Conservation (phyloP, 2,888 invertebrate species). For the Hoplodrina blanda region DNA sequence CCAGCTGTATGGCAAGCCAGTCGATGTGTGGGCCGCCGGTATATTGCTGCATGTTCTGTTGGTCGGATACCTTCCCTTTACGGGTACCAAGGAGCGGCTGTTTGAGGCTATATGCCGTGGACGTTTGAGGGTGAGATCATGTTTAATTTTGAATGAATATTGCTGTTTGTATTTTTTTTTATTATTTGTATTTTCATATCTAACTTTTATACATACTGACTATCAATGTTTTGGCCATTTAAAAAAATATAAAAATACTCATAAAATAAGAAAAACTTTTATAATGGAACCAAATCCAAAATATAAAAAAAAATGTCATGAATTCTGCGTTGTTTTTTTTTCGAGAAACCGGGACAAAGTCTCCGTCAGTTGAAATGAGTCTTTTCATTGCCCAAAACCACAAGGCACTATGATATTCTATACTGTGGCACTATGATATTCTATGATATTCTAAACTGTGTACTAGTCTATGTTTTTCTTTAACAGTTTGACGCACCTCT, state of each 20-base stretch:
- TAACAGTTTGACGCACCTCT: conserved; percentile 95
- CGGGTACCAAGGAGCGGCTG: conserved; percentile 97
- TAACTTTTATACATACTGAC: background rate
- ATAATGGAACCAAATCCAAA: too few species aligned
- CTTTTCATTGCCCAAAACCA: background rate
- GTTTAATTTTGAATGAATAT: background rate
- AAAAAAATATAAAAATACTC: too few species aligned
- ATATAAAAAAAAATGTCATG: too few species aligned
- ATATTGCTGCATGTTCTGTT: conserved; percentile 98
- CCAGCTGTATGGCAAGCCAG: conserved; percentile 97
- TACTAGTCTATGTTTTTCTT: background rate
- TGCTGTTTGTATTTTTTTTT: background rate
- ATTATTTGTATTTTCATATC: background rate
- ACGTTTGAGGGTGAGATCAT: conserved; percentile 92
- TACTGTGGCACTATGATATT: background rate
- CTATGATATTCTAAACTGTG: too few species aligned
- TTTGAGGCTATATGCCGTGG: conserved; percentile 97
- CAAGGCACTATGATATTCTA: background rate
- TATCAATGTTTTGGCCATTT: too few species aligned
- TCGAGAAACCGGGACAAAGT: too few species aligned
- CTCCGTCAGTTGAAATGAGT: too few species aligned
- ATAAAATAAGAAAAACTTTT: too few species aligned
- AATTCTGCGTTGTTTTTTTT: too few species aligned
- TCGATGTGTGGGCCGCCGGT: conserved; percentile 99
- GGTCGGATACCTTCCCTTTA: conserved; percentile 98